Base-by-base conservation (phyloP, 2,888 invertebrate genomes). In the Shargacucullia verbasci region DNA sequence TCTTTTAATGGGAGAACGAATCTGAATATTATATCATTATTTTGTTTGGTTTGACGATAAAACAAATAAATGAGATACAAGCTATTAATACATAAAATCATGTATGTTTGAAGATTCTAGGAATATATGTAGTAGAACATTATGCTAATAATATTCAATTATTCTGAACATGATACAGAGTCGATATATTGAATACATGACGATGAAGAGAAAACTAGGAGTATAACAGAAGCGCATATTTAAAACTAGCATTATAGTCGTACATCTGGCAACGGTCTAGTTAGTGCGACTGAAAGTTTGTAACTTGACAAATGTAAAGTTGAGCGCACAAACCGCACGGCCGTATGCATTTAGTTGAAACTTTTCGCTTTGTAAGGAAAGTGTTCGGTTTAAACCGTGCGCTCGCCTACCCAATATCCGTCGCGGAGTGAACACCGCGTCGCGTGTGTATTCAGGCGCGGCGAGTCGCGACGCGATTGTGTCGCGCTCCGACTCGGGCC, bases 291-390 rank as follows among this genome's bases (percentile, higher is more conserved):
- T 59, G 72, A 81, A 85, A 85, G 80, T 84, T 85, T 80, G 74
- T 79, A 80, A 84, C 86, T 84, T 85, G 80, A 87, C 85, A 86
- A 87, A 85, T 83, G 84, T 84, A 84, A 87, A 85, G 84, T 83
- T 83, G 83, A 81, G 80, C 83, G 76, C 80, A 82, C 86, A 85
- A 86, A 83, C 83, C 83, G 80, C 75, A 78, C 81, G 68, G 80
- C 83, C 84, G 82, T 84, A 83, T 89, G 87, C 88, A 90, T 91
- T 89, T 87, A 90, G 89, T 87, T 88, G 82, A 84, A 91, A 92
- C 86, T 90, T 90, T 90, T 84, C 87, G 85, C 90, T 88, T 89
- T 90, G 86, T 87, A 82, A 87, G 85, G 84, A 84, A 85, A 86
- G 87, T 85, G 84, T 87, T 85, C 86, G 83, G 86, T 85, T 87